Evolutionary conservation across 2,888 invertebrate species (phyloP).

Genomic region (Yponomeuta evonymella): DNA sequence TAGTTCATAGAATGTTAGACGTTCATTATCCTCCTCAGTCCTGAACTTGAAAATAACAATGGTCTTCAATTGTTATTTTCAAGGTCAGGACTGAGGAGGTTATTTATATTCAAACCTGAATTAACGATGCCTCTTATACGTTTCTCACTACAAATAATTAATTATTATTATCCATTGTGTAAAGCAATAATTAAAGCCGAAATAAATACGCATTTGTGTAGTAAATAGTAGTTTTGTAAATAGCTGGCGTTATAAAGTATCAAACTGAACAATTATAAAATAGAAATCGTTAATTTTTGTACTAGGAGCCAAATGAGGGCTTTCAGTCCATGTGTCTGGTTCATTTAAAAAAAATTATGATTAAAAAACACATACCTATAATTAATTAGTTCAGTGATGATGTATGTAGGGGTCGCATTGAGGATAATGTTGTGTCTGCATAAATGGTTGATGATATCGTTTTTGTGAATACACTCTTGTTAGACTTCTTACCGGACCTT

Average conservation of each 20-base stretch:
- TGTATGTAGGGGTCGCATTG: slow-evolving; percentile 26
- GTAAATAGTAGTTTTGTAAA: slow-evolving; percentile 21
- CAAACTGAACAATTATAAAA: slow-evolving; percentile 5
- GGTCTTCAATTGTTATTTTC: too few species aligned
- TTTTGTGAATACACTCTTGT: slow-evolving; percentile 50
- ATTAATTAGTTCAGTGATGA: slow-evolving; percentile 6
- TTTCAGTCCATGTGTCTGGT: slow-evolving; percentile 20
- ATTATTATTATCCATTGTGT: too few species aligned
- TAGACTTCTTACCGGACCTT: slow-evolving; percentile 5
- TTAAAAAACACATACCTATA: background rate
- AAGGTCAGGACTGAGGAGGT: too few species aligned
- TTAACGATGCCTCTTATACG: too few species aligned
- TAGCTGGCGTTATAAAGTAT: slow-evolving; percentile 15
- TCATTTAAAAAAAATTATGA: slow-evolving; percentile 6
- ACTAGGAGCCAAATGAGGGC: slow-evolving; percentile 9
- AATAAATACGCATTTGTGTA: slow-evolving; percentile 8
- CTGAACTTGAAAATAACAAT: too few species aligned
- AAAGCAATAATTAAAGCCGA: too few species aligned
- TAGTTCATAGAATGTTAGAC: slow-evolving; percentile 69
- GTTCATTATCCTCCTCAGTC: too few species aligned
- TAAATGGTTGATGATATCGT: slow-evolving; percentile 30
- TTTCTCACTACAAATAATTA: too few species aligned
- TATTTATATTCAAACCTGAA: slow-evolving; percentile 11
- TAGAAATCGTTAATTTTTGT: slow-evolving; percentile 12
- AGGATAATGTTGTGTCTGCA: slow-evolving; percentile 34